Evolutionary conservation across 2,113 vertebrate species (phyloP), one percentile per base, ranked within the genome.

Genomic region (Tachysurus fulvidraco): DNA sequence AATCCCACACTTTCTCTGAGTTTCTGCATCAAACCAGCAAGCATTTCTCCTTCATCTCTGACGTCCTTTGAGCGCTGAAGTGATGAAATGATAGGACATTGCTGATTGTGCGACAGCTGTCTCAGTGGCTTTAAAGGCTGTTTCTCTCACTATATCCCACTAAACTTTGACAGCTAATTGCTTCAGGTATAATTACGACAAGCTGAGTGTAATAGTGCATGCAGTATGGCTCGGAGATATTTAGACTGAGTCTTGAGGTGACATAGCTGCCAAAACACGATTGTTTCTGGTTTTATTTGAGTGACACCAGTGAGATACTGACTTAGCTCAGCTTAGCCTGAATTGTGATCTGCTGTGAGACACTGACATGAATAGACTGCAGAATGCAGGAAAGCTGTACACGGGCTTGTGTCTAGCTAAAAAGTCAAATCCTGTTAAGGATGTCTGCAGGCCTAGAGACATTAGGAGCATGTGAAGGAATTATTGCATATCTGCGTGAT

Each of bases 131-230:
- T 84, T 17, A 46, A 85, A 86, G 88, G 88, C 86, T 86, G 91
- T 90, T 91, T 71, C 88, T 93, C 91, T 92, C 93, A 90, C 91
- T 88, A 85, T 88, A 87, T 88, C 85, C 92, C 86, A 85, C 90
- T 77, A 82, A 83, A 88, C 91, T 93, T 91, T 93, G 92, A 92
- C 94, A 93, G 92, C 91, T 92, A 93, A 93, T 91, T 92, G 92
- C 93, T 92, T 93, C 92, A 92, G 86, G 86, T 92, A 94, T 95
- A 95, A 95, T 95, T 95, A 92, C 92, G 92, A 94, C 94, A 94
- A 93, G 94, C 94, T 89, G 90, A 89, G 91, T 4, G 88, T 94
- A 94, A 94, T 94, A 93, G 93, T 92, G 89, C 90, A 74, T 93
- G 92, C 93, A 92, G 89, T 89, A 93, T 87, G 83, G 89, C 92